phyloP scores from a whole-genome alignment of 2,797 vertebrate species.

The Taenioides sp. region DNA sequence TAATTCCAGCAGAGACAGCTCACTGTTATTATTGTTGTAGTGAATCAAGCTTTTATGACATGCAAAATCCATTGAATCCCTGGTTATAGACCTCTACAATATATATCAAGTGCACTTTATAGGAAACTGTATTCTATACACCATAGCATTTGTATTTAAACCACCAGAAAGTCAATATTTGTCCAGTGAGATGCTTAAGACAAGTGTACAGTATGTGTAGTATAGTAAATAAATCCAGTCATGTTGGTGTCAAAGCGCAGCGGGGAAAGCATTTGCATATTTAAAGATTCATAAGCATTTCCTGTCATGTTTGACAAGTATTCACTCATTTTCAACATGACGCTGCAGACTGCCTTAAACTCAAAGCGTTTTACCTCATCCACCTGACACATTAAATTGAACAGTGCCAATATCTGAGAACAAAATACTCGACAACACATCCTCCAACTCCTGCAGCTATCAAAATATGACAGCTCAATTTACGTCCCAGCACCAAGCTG shows the following conservation, averaged over 20 bases:
- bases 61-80: conserved; percentile 26
- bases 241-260: conserved; percentile 12
- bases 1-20: conserved; percentile 39
- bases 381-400: conserved; percentile 10
- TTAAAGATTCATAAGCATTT: conserved; percentile 12
- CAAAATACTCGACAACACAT: conserved; percentile 11
- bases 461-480: conserved; percentile 38
- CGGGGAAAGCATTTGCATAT: conserved; percentile 19
- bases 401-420: conserved; percentile 17
- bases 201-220: conserved; percentile 8
- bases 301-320: conserved; percentile 12
- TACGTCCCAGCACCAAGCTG: conserved; percentile 5
- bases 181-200: neutral
- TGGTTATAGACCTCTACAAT: conserved; percentile 31
- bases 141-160: conserved; percentile 1
- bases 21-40: conserved; percentile 41
- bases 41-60: conserved; percentile 31
- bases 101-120: conserved; percentile 26
- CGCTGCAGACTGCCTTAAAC: neutral
- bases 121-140: conserved; percentile 12
- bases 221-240: conserved; percentile 10
- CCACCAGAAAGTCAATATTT: conserved; percentile 15
- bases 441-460: conserved; percentile 27
- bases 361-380: conserved; percentile 11
- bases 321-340: conserved; percentile 12